Base-by-base conservation (phyloP, 2,113 vertebrate genomes). In the Mesitornis unicolor region DNA sequence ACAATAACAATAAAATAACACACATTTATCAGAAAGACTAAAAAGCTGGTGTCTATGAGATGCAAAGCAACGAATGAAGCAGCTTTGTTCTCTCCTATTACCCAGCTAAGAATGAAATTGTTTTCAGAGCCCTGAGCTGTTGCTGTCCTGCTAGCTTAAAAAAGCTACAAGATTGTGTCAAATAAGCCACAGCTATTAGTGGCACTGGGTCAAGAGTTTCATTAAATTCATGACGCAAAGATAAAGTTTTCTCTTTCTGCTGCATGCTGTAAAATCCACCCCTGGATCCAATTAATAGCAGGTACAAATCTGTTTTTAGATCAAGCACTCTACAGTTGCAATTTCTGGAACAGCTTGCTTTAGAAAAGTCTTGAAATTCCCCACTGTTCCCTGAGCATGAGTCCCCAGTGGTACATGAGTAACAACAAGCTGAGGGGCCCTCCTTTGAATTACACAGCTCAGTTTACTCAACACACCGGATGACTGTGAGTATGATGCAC, bases 201-300 rank as follows among this genome's bases (percentile, higher is more conserved):
- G 71, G 69, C 89, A 94, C 54, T 57, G 82, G 87, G 80, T 95
- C 76, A 90, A 87, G 73, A 91, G 70, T 84, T 95, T 90, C 47
- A 75, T 57, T 93, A 54, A 45, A 36, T 64, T 68, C 10, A 5
- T 91, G 82, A 95, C 31, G 51, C 65, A 93, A 86, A 80, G 73
- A 76, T 29, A 63, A 87, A 68, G 56, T 94, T 95, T 95, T 69
- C 85, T 82, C 53, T 78, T 71, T 87, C 43, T 64, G 43, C 50
- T 57, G 51, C 74, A 31, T 36, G n/a, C 74, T 65, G 69, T 42
- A 70, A 82, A 87, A 60, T 20, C 69, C 35, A 28, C 47, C 28
- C 75, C 31, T 70, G 57, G 64, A 47, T 81, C 38, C 84, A 95
- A 73, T 90, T 94, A 96, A 78, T 51, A 90, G 79, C 73, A 90